phyloP scores from a whole-genome alignment of 2,888 invertebrate species.

The Metalampra italica region DNA sequence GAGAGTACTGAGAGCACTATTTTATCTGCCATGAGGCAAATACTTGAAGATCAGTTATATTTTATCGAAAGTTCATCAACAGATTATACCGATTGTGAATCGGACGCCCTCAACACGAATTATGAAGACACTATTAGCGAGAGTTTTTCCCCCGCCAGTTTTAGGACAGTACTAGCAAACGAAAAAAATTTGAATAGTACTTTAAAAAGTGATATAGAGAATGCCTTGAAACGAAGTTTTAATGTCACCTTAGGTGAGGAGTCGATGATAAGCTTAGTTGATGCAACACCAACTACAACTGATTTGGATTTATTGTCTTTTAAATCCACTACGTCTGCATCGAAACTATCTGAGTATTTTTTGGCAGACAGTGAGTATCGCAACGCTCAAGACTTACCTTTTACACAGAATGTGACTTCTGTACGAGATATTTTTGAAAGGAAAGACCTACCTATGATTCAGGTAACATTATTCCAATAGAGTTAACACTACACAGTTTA shows the following conservation, averaged over 20 bases:
- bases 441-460: slow-evolving; percentile 32
- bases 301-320: slow-evolving; percentile 51
- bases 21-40: slow-evolving; percentile 27
- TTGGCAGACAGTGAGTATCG: slow-evolving; percentile 40
- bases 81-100: slow-evolving; percentile 22
- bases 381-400: background rate
- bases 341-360: slow-evolving; percentile 51
- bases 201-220: slow-evolving; percentile 28
- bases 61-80: slow-evolving; percentile 26
- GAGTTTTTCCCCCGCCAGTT: slow-evolving; percentile 29
- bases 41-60: slow-evolving; percentile 47
- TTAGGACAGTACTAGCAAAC: slow-evolving; percentile 28
- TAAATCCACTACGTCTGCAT: slow-evolving; percentile 42
- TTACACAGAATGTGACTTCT: slow-evolving; percentile 20
- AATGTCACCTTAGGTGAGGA: slow-evolving; percentile 27
- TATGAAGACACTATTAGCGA: slow-evolving; percentile 20
- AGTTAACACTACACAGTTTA: no score
- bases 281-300: slow-evolving; percentile 24
- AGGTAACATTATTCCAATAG: slow-evolving; percentile 26
- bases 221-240: slow-evolving; percentile 33
- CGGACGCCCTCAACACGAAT: slow-evolving; percentile 31
- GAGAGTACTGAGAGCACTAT: slow-evolving; percentile 21
- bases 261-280: slow-evolving; percentile 26
- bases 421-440: slow-evolving; percentile 56
- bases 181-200: slow-evolving; percentile 25